These are phyloP conservation scores for Drosophila yooni DNA, from an alignment of 2,888 invertebrate genomes.

Conservation along the genomic window DNA sequence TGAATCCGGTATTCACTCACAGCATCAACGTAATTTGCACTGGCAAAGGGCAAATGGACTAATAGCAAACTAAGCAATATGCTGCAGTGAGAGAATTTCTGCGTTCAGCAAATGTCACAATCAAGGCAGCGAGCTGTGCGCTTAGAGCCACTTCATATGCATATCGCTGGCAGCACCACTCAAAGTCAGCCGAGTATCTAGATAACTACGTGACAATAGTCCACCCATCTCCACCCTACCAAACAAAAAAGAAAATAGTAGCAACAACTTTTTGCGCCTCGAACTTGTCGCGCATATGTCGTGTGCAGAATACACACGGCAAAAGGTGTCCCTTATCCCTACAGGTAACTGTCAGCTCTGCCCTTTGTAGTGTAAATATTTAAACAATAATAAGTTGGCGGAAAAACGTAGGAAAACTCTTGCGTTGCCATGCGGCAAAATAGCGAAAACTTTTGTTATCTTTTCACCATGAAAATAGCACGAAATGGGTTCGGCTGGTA, in stretches of 20 bases:
- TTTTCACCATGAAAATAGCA: slow-evolving; percentile 74
- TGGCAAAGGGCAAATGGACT: slow-evolving; percentile 51
- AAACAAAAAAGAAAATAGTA: slow-evolving; percentile 21
- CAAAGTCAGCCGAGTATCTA: slow-evolving; percentile 49
- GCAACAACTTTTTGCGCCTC: slow-evolving; percentile 54
- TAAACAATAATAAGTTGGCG: slow-evolving; percentile 81
- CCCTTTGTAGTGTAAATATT: slow-evolving; percentile 74
- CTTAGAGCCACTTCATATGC: slow-evolving; percentile 47
- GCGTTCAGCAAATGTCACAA: slow-evolving; percentile 16
- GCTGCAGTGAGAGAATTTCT: slow-evolving; percentile 17
- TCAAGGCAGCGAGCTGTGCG: slow-evolving; percentile 4
- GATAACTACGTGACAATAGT: slow-evolving; percentile 76
- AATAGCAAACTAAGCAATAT: slow-evolving; percentile 65
- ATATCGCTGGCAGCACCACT: slow-evolving; percentile 48
- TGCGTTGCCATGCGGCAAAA: slow-evolving; percentile 53
- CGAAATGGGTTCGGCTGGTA: slow-evolving; percentile 49
- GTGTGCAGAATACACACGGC: slow-evolving; percentile 23
- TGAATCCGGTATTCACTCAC: slow-evolving; percentile 31
- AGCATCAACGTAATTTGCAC: slow-evolving; percentile 41
- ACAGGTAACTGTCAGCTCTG: neutral
- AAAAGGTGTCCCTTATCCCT: neutral
- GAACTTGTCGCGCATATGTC: slow-evolving; percentile 69
- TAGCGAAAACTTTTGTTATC: slow-evolving; percentile 76
- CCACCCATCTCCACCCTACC: neutral
- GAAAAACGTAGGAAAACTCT: slow-evolving; percentile 75